Base-by-base conservation (phyloP, 2,888 invertebrate genomes). In the Yponomeuta plumbellus region DNA sequence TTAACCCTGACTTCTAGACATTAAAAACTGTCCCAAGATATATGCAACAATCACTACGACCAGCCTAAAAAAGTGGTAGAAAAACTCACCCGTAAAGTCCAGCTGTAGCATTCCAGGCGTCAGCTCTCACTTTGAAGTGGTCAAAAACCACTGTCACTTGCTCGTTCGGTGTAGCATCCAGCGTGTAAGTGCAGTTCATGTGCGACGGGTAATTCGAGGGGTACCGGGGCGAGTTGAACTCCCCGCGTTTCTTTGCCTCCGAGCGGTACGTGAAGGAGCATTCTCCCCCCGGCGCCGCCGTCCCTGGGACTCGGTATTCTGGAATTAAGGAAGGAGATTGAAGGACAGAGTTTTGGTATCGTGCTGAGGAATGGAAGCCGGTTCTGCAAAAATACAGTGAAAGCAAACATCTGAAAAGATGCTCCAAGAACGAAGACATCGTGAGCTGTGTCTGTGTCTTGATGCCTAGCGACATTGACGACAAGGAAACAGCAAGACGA, bases 181-280 rank as follows among this genome's bases (percentile, higher is more conserved):
- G 97, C 78, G 95, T 93, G 92, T 97, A 99, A 69, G 97, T 96
- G 92, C 99, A 99, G 92, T 97, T 97, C 72, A 96, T 97, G 85
- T 95, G 96, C 79, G 97, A 97, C 71, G 98, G 98, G 92, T 99
- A 99, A 92, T 97, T 97, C 80, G 97, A 97, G 79, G 98, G 98
- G 93, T 97, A 98, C 69, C 98, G 94, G 23, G 98, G 98, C 66
- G 98, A 98, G 90, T 99, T 99, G 85, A 98, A 96, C 80, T 97
- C 97, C 65, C 98, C 98, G 69, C 94, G 94, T 85, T 97, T 97
- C 80, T 95, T 94, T 59, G 97, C 96, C 73, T 95, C 94, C 81
- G 97, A 97, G 74, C 94, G 94, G 89, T 98, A 99, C 13, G 97
- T 96, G 84, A 98, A 99, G 69, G 95, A 95, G 84, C 98, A 99